phyloP scores from a whole-genome alignment of 92 coral and sea anemone genomes.

The Montipora capitata region DNA sequence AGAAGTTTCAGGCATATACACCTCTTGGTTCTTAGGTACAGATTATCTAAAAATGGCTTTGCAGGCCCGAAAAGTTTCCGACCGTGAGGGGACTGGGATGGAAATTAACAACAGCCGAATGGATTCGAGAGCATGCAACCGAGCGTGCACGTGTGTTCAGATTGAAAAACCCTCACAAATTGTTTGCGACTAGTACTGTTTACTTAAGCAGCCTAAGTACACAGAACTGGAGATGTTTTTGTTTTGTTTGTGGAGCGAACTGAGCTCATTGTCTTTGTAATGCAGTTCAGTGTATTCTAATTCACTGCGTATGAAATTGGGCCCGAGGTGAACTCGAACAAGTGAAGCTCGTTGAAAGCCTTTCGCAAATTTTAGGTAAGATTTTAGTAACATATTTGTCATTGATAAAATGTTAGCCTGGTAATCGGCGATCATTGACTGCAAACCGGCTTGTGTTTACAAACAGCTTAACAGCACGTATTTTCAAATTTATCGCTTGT shows the following conservation, averaged over 20 bases:
- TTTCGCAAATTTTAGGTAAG: conserved; percentile 8
- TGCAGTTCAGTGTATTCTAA: conserved; percentile 9
- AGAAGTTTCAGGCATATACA: no score
- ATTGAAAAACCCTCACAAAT: background rate
- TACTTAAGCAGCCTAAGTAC: background rate
- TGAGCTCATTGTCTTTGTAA: conserved; percentile 6
- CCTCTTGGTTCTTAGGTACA: no score
- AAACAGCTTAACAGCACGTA: no score
- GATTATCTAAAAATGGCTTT: no score
- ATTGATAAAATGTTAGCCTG: conserved; percentile 9
- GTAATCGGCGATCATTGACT: conserved; percentile 14
- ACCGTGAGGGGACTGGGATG: no score
- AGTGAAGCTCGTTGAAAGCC: conserved; percentile 3
- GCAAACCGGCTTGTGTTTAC: background rate
- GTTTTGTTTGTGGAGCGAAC: conserved; percentile 15
- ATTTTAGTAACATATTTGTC: conserved; percentile 9
- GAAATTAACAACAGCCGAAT: no score
- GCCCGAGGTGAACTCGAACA: conserved; percentile 12
- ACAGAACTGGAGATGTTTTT: conserved; percentile 21
- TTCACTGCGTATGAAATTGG: conserved; percentile 9
- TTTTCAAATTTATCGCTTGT: background rate
- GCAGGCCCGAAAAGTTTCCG: no score
- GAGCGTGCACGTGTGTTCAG: background rate
- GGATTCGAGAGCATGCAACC: no score
- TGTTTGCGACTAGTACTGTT: background rate